Conservation (phyloP, 2,113 vertebrate genomes). For the Cromileptes altivelis region DNA sequence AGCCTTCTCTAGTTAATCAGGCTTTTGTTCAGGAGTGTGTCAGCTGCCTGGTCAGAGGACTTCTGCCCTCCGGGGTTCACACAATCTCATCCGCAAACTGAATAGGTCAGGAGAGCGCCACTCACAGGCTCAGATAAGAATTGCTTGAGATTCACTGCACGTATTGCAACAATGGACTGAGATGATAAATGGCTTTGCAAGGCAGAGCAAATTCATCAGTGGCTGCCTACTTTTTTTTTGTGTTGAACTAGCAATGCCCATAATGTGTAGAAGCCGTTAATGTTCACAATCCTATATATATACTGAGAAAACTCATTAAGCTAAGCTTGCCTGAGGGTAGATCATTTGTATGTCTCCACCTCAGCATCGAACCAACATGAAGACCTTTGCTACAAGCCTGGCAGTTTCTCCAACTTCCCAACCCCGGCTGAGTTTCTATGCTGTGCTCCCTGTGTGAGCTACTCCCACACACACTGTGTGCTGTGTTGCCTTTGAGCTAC, state of each 20-base stretch:
- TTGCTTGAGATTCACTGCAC: conserved; percentile 58
- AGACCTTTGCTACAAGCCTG: conserved; percentile 32
- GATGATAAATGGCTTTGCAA: conserved; percentile 55
- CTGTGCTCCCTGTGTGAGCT: conserved; percentile 46
- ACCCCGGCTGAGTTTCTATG: conserved; percentile 5
- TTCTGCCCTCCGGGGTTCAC: conserved; percentile 56
- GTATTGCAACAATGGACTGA: conserved; percentile 33
- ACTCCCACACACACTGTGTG: conserved; percentile 55
- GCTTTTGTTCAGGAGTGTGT: conserved; percentile 77
- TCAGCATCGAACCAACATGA: conserved; percentile 32
- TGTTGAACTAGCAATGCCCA: conserved; percentile 14
- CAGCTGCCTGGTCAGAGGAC: conserved; percentile 81
- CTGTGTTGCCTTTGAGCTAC: conserved; percentile 62
- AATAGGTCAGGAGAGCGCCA: conserved; percentile 37
- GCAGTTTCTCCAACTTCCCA: conserved; percentile 37
- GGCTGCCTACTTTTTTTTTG: conserved; percentile 27
- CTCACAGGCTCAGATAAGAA: conserved; percentile 40
- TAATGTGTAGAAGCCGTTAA: conserved; percentile 42
- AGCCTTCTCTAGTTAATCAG: conserved; percentile 70
- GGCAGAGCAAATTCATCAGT: conserved; percentile 53
- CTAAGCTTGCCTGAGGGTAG: conserved; percentile 38
- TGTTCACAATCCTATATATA: conserved; percentile 21
- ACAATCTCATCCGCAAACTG: conserved; percentile 36
- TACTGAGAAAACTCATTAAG: conserved; percentile 51
- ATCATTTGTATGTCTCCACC: conserved; percentile 39